Percentiles rank a stretch among this genome's conserved stretches.
These are phyloP conservation scores for Tympanuchus pallidicinctus DNA, from an alignment of 2,113 vertebrate genomes.

Conservation along the genomic window DNA sequence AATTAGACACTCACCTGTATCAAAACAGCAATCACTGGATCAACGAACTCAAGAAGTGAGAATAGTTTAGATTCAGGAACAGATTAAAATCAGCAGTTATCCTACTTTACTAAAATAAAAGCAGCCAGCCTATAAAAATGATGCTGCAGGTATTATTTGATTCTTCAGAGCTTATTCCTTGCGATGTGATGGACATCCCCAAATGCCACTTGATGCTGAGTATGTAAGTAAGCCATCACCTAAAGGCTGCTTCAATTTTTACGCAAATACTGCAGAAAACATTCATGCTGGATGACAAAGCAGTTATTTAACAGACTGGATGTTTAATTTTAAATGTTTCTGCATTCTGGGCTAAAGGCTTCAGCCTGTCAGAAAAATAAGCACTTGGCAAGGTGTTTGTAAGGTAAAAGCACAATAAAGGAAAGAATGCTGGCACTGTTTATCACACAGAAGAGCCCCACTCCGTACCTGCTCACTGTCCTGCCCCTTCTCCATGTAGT, in stretches of 20 bases:
- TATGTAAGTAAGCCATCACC: background rate
- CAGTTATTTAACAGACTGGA: background rate
- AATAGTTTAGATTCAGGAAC: background rate
- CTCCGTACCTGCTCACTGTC: slow-evolving; percentile 88
- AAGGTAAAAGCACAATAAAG: background rate
- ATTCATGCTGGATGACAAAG: background rate
- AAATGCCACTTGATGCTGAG: background rate
- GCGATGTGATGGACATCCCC: fast-evolving
- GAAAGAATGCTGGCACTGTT: fast-evolving
- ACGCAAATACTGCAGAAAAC: background rate
- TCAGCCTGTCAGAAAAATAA: background rate
- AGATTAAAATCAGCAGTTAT: background rate
- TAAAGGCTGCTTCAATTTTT: background rate
- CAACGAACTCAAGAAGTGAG: background rate
- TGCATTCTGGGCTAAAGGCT: background rate
- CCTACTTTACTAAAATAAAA: background rate
- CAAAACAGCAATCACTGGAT: background rate
- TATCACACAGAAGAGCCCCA: fast-evolving
- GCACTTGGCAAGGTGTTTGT: background rate
- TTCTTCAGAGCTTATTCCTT: background rate
- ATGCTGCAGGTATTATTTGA: fast-evolving
- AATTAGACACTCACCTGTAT: background rate
- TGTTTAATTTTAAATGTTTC: background rate
- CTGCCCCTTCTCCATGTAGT: slow-evolving; percentile 91
- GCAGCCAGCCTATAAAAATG: no score